Conservation (phyloP, 92 coral and sea anemone genomes). For the Diadumene lineata region DNA sequence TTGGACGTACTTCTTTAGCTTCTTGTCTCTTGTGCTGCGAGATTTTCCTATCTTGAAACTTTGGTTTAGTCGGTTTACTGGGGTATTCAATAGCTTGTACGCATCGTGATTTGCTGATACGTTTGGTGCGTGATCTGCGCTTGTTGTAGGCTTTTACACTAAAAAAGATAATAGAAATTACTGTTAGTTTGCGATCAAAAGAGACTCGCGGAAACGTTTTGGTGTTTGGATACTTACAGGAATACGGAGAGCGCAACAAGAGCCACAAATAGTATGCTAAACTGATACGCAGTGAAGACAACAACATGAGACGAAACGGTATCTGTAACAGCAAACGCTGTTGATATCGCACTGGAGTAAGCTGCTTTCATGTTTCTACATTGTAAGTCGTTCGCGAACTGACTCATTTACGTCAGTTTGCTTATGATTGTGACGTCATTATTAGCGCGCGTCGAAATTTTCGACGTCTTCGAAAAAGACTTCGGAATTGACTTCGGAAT, state of each 20-base stretch:
- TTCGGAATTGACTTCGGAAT: too few species aligned
- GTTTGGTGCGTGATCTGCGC: not conserved
- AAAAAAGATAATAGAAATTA: not conserved
- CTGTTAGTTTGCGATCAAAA: not conserved
- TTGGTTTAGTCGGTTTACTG: too few species aligned
- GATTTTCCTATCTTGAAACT: too few species aligned
- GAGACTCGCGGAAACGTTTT: too few species aligned
- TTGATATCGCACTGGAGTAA: not conserved
- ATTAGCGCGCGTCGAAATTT: too few species aligned
- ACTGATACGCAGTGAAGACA: not conserved
- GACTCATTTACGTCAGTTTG: not conserved
- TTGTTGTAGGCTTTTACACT: not conserved
- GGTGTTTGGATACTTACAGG: not conserved
- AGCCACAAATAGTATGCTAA: not conserved
- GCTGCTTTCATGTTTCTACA: not conserved
- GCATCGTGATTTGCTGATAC: not conserved
- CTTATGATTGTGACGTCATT: not conserved
- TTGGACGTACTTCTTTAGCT: conserved; percentile 1
- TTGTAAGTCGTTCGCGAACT: not conserved
- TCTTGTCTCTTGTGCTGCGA: too few species aligned
- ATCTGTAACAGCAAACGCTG: not conserved
- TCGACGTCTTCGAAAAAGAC: too few species aligned
- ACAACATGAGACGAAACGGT: not conserved
- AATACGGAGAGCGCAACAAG: not conserved
- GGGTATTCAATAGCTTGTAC: not conserved